phyloP scores from a whole-genome alignment of 2,113 vertebrate species.

The Pituophis catenifer region DNA sequence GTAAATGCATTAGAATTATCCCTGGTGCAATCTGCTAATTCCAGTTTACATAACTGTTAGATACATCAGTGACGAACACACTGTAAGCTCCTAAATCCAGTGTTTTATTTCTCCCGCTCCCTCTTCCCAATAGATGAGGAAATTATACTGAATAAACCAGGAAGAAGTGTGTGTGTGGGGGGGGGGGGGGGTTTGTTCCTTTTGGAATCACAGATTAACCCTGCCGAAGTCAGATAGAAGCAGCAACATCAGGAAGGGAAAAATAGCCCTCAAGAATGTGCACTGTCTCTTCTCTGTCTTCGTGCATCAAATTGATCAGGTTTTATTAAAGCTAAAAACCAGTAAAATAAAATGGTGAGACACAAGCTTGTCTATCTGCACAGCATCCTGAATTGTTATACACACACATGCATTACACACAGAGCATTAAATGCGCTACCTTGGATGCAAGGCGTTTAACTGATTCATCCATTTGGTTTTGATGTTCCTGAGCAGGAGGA shows the following conservation, averaged over 20 bases:
- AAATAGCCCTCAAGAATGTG: background rate
- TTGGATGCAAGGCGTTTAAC: conserved; percentile 87
- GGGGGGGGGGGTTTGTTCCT: background rate
- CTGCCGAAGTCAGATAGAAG: background rate
- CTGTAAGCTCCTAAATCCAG: conserved; percentile 10
- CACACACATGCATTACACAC: too few relatives aligned
- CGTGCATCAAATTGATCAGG: background rate
- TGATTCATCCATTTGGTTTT: conserved; percentile 74
- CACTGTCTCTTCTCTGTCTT: background rate
- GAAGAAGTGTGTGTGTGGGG: too few relatives aligned
- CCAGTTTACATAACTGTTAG: conserved; percentile 25
- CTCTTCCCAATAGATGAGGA: background rate
- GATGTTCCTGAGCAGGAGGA: conserved; percentile 75
- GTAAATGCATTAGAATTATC: conserved; percentile 16
- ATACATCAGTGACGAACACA: background rate
- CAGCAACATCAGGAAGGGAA: background rate
- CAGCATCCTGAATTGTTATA: background rate
- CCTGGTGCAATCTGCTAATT: conserved; percentile 17
- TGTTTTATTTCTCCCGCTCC: background rate
- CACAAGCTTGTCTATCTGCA: background rate
- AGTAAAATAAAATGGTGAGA: background rate
- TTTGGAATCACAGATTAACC: conserved; percentile 3
- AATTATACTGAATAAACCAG: background rate
- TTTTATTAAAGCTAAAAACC: background rate
- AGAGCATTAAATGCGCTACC: conserved; percentile 66